Evolutionary conservation across 2,888 invertebrate species (phyloP).

Genomic region (Strigamia crassipes): DNA sequence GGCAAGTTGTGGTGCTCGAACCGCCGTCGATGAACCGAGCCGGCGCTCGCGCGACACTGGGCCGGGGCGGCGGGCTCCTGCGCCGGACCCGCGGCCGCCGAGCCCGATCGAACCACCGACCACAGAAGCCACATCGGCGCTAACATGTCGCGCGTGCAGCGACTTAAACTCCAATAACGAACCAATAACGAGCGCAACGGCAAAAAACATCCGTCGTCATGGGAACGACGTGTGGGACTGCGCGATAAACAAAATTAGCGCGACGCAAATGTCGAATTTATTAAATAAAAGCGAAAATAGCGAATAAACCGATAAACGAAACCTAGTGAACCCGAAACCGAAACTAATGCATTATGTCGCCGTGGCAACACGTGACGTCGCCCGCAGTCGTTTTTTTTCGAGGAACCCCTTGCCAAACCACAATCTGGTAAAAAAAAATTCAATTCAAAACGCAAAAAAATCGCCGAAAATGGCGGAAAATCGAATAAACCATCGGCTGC

Average conservation of each 20-base stretch:
- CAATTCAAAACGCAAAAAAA: no score
- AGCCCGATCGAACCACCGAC: slow-evolving; percentile 54
- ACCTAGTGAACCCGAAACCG: not conserved
- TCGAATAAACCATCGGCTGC: not conserved
- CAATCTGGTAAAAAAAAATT: no score
- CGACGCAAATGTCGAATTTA: slow-evolving; percentile 13
- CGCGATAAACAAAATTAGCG: slow-evolving; percentile 5
- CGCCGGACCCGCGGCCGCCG: slow-evolving; percentile 63
- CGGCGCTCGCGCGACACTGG: slow-evolving; percentile 22
- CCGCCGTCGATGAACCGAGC: slow-evolving; percentile 45
- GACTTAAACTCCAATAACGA: not conserved
- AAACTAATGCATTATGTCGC: not conserved
- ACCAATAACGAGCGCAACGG: not conserved
- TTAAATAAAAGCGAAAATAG: no score
- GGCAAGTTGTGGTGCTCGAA: slow-evolving; percentile 60
- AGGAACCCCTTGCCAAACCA: not conserved
- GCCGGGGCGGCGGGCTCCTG: slow-evolving; percentile 48
- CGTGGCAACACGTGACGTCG: not conserved
- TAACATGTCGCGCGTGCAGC: slow-evolving; percentile 36
- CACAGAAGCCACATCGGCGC: slow-evolving; percentile 47
- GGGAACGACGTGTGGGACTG: not conserved
- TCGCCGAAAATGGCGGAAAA: not conserved
- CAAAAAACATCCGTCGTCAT: not conserved
- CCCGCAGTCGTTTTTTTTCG: not conserved
- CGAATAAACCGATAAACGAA: not conserved